Evolutionary conservation across 2,888 invertebrate species (phyloP).

Genomic region (Stratiomys singularior): DNA sequence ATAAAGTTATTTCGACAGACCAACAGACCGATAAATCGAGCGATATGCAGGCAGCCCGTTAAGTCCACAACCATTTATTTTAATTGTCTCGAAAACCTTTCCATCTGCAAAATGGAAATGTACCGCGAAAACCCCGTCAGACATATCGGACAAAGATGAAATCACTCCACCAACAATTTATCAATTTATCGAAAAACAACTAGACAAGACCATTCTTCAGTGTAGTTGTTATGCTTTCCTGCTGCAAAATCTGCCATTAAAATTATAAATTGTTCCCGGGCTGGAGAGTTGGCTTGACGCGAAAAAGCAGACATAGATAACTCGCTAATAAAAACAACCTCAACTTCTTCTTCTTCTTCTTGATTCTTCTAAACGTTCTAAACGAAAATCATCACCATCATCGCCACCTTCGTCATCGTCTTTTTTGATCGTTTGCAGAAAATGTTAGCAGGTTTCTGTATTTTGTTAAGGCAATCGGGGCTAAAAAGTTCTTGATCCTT

Average conservation of each 20-base stretch:
- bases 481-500: neutral
- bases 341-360: neutral
- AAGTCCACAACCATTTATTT: neutral
- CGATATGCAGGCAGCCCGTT: neutral
- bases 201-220: neutral
- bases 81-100: neutral
- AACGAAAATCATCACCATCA: slow-evolving; percentile 10
- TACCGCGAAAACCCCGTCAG: neutral
- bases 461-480: neutral
- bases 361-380: neutral
- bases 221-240: neutral
- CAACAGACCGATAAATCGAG: neutral
- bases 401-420: neutral
- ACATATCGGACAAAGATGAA: neutral
- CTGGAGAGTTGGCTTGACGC: neutral
- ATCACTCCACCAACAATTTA: neutral
- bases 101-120: neutral
- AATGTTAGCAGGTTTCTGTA: neutral
- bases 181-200: neutral
- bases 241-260: neutral
- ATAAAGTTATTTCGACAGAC: neutral
- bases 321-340: neutral
- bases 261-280: neutral
- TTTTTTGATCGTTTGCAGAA: neutral
- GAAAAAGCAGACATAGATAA: neutral